A percentile compares a stretch with the other conserved stretches of the same genome.
These are phyloP conservation scores for Phalera bucephala DNA, from an alignment of 2,888 invertebrate genomes.

Conservation along the genomic window DNA sequence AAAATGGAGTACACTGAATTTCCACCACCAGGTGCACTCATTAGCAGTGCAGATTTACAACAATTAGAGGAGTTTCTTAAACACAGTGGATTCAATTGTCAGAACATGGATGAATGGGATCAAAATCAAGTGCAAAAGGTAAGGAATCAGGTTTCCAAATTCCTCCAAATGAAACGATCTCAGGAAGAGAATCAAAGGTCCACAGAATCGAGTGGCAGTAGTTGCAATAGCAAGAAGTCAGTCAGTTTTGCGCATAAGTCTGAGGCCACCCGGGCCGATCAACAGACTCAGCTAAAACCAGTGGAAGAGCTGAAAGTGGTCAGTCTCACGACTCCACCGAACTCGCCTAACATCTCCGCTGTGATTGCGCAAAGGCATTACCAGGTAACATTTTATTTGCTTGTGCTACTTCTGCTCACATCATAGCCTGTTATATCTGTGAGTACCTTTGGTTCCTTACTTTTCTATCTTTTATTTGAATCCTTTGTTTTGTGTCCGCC, in stretches of 20 bases:
- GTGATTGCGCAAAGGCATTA: conserved; percentile 83
- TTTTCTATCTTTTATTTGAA: conserved; percentile 41
- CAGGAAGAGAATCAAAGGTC: conserved; percentile 85
- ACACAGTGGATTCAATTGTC: conserved; percentile 87
- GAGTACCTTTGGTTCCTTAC: conserved; percentile 70
- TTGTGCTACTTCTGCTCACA: conserved; percentile 49
- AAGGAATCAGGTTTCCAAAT: conserved; percentile 87
- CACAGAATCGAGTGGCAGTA: conserved; percentile 82
- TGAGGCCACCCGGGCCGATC: conserved; percentile 57
- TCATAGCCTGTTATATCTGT: conserved; percentile 73
- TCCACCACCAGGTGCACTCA: conserved; percentile 75
- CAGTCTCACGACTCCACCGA: conserved; percentile 85
- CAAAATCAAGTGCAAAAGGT: conserved; percentile 88
- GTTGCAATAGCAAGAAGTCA: conserved; percentile 86
- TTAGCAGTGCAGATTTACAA: conserved; percentile 85
- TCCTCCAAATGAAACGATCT: conserved; percentile 87
- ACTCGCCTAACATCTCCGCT: conserved; percentile 88
- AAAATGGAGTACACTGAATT: conserved; percentile 77
- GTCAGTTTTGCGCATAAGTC: conserved; percentile 89
- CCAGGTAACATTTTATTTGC: conserved; percentile 72
- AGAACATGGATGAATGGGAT: conserved; percentile 86
- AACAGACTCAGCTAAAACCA: conserved; percentile 73
- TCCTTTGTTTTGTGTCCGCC: conserved; percentile 21
- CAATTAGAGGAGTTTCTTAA: conserved; percentile 88
- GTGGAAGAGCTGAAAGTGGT: conserved; percentile 76